Evolutionary conservation across 1,140 invertebrate species (phyloP).

Genomic region (Microplitis demolitor): DNA sequence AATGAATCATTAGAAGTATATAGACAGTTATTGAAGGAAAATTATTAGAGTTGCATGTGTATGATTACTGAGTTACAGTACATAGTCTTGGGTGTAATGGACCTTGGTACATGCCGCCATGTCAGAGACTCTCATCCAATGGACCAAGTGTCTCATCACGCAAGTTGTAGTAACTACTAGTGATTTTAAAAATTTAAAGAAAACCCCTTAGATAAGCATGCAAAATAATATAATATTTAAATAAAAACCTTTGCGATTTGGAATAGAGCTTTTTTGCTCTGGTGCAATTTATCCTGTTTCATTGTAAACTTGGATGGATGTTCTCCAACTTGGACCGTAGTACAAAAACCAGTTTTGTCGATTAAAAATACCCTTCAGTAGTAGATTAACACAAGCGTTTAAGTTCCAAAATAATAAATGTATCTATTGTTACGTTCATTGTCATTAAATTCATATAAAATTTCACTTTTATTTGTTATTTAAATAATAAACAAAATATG

Average conservation of each 20-base stretch:
- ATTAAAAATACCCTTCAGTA: not conserved
- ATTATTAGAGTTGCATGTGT: not conserved
- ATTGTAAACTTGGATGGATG: constrained; percentile 38
- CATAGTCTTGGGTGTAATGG: constrained; percentile 14
- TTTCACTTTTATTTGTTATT: not conserved
- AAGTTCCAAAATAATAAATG: not conserved
- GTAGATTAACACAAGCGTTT: not conserved
- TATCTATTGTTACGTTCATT: not conserved
- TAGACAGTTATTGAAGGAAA: not conserved
- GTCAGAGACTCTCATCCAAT: constrained; percentile 3
- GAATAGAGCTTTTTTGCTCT: constrained; percentile 60
- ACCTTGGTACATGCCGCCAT: constrained; percentile 19
- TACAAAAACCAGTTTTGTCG: not conserved
- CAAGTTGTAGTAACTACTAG: not conserved
- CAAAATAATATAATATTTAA: not conserved
- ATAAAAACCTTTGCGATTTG: constrained; percentile 64
- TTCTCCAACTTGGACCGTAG: constrained; percentile 2
- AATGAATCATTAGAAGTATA: not conserved
- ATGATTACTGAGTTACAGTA: not conserved
- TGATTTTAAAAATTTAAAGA: not conserved
- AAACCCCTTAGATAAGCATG: not conserved
- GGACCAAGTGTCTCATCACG: constrained; percentile 9
- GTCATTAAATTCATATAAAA: not conserved
- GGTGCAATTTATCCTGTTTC: constrained; percentile 55
- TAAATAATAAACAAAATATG: constrained; percentile 12